Evolutionary conservation across 30 jellyfish, hydroid and myxozoan species (phyloP).

Genomic region (Nemopilema nomurai): DNA sequence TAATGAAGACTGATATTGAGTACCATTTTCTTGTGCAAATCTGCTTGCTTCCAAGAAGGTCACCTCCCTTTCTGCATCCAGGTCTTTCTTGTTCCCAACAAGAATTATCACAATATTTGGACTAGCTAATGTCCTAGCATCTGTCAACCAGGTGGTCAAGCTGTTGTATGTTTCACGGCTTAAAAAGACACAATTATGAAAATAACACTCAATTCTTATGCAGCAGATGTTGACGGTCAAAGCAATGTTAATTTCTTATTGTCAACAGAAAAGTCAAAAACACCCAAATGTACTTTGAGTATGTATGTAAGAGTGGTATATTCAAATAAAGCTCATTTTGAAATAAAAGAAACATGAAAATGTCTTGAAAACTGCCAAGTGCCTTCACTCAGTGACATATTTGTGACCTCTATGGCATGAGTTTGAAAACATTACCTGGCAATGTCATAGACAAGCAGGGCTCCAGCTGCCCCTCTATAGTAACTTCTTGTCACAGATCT

Average conservation of each 20-base stretch:
- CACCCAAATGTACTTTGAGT: no score
- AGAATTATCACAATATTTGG: conserved; percentile 89
- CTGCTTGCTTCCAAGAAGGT: conserved; percentile 98
- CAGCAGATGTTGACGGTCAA: no score
- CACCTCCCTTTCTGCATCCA: conserved; percentile 96
- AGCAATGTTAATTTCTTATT: no score
- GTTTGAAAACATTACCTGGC: conserved; percentile 71
- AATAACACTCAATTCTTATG: background rate
- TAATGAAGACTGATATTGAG: background rate
- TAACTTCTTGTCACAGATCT: conserved; percentile 99
- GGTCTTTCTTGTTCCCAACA: conserved; percentile 95
- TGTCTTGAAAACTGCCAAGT: no score
- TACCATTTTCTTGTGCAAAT: conserved; percentile 99
- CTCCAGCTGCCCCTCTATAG: conserved; percentile 99
- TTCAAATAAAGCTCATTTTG: no score
- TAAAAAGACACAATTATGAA: background rate
- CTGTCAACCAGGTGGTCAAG: conserved; percentile 98
- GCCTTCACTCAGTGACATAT: no score
- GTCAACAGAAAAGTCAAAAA: no score
- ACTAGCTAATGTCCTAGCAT: conserved; percentile 98
- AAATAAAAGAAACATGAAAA: no score
- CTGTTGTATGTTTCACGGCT: conserved; percentile 98
- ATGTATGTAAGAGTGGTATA: no score
- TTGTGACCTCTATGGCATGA: no score
- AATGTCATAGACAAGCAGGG: conserved; percentile 90